phyloP scores from a whole-genome alignment of 2,113 vertebrate species.

The Tenrec ecaudatus region DNA sequence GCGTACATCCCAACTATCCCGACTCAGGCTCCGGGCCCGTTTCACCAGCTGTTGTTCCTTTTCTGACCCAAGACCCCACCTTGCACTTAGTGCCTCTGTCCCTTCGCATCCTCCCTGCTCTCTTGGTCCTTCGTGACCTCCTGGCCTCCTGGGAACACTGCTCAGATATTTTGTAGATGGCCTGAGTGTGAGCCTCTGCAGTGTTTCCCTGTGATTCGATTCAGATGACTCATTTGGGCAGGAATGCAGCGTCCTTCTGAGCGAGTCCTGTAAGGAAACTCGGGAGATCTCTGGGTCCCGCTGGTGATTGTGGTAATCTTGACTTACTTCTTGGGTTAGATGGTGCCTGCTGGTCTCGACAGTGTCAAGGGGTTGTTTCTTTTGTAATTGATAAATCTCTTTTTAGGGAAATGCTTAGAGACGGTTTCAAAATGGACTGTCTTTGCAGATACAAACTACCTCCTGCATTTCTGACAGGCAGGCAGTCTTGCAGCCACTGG shows the following conservation, averaged over 20 bases:
- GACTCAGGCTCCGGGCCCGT: no score
- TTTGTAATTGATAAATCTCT: not conserved
- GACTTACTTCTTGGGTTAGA: not conserved
- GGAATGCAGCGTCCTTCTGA: not conserved
- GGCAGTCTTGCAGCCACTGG: not conserved
- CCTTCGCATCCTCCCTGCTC: not conserved
- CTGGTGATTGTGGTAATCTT: not conserved
- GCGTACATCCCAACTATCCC: not conserved
- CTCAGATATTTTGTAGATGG: not conserved
- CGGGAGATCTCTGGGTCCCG: not conserved
- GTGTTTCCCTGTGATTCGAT: not conserved
- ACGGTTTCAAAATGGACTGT: not conserved
- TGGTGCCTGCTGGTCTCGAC: not conserved
- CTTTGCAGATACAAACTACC: not conserved
- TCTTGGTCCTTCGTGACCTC: not conserved
- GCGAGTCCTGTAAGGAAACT: not conserved
- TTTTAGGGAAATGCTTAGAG: not conserved
- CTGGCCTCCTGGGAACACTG: not conserved
- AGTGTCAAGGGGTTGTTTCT: not conserved
- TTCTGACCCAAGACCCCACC: accelerated
- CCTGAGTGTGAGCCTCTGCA: not conserved
- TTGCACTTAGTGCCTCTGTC: not conserved
- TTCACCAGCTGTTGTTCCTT: not conserved
- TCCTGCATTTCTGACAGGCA: not conserved
- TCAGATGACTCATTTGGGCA: not conserved